Percentiles rank a stretch among this genome's conserved stretches.
These are phyloP conservation scores for Archips crataeganus DNA, from an alignment of 2,888 invertebrate genomes.

Conservation along the genomic window DNA sequence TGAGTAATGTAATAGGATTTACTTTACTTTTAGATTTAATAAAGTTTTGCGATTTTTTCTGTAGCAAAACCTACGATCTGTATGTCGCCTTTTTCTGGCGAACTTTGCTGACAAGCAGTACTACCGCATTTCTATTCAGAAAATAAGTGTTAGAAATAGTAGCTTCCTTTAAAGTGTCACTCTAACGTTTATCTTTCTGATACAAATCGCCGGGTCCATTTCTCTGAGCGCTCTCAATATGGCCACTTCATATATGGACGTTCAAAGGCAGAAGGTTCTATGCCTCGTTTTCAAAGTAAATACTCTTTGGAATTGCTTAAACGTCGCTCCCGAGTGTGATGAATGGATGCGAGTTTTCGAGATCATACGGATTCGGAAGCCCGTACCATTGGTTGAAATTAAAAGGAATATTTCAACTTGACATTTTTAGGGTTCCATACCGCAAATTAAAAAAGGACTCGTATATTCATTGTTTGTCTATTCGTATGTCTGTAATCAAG, in stretches of 20 bases:
- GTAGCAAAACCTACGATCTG: too few relatives aligned
- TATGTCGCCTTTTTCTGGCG: too few relatives aligned
- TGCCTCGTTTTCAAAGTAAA: constrained; percentile 23
- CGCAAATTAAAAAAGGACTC: too few relatives aligned
- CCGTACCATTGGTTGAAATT: constrained; percentile 18
- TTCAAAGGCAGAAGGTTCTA: not conserved
- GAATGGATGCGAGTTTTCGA: constrained; percentile 36
- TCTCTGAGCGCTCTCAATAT: not conserved
- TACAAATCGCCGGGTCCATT: not conserved
- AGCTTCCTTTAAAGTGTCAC: too few relatives aligned
- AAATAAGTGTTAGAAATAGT: too few relatives aligned
- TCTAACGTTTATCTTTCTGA: not conserved
- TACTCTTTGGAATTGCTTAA: constrained; percentile 33
- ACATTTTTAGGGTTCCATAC: not conserved
- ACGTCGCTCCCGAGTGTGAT: constrained; percentile 42
- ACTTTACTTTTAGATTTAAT: too few relatives aligned
- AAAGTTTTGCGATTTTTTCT: too few relatives aligned
- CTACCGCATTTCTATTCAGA: too few relatives aligned
- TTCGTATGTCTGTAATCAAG: too few relatives aligned
- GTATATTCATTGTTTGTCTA: too few relatives aligned
- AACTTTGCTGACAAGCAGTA: too few relatives aligned
- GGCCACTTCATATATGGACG: not conserved
- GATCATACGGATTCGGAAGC: constrained; percentile 35
- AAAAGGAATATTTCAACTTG: not conserved
- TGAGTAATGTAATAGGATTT: too few relatives aligned